Evolutionary conservation across 1,140 invertebrate species (phyloP).

Genomic region (Drosophila eugracilis): DNA sequence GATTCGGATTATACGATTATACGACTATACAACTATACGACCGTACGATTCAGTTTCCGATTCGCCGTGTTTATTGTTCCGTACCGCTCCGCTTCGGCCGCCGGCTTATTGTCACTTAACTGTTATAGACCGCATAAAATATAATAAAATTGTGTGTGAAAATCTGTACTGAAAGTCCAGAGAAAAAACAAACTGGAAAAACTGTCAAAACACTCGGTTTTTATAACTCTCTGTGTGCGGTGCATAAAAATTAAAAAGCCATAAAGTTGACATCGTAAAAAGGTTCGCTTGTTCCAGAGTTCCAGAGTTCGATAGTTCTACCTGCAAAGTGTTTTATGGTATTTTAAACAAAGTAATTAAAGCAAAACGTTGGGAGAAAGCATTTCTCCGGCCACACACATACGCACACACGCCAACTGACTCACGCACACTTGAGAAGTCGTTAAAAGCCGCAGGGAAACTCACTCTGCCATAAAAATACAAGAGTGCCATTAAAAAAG

Average conservation of each 20-base stretch:
- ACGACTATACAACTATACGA: constrained; percentile 25
- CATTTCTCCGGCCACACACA: constrained; percentile 43
- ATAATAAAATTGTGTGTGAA: constrained; percentile 26
- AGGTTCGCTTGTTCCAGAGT: constrained; percentile 39
- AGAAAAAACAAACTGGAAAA: constrained; percentile 38
- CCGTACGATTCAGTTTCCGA: constrained; percentile 37
- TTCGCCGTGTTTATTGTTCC: constrained; percentile 68
- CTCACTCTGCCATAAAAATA: constrained; percentile 48
- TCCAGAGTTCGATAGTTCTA: constrained; percentile 36
- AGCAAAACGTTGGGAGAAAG: constrained; percentile 51
- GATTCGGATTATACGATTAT: constrained; percentile 39
- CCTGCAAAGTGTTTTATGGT: constrained; percentile 64
- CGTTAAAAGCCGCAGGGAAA: constrained; percentile 40
- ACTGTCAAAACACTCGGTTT: constrained; percentile 44
- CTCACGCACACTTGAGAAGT: constrained; percentile 43
- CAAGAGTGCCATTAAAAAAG: constrained; percentile 64
- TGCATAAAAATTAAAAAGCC: constrained; percentile 80
- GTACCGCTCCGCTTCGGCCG: constrained; percentile 60
- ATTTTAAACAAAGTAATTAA: constrained; percentile 82
- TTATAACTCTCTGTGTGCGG: constrained; percentile 49
- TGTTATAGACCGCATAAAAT: constrained; percentile 72
- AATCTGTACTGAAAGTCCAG: constrained; percentile 23
- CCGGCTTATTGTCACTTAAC: constrained; percentile 82
- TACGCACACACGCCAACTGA: constrained; percentile 21
- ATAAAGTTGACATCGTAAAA: constrained; percentile 72